Percentiles rank a stretch among this genome's conserved stretches.
Conservation (phyloP, 64 coral and sea anemone genomes). For the Astreopora myriophthalma region DNA sequence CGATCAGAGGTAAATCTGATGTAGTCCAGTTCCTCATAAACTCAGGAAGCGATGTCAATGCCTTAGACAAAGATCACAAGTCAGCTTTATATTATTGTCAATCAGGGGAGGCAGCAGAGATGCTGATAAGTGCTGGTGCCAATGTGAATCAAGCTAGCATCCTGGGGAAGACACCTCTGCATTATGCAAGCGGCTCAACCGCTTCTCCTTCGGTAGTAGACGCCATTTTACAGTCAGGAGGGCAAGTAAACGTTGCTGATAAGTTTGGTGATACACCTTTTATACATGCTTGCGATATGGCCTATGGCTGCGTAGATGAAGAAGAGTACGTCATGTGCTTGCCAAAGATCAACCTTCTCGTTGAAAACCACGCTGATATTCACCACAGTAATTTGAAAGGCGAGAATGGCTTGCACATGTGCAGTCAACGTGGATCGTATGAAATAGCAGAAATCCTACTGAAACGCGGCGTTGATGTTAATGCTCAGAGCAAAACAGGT, state of each 20-base stretch:
- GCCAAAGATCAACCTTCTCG: conserved; percentile 26
- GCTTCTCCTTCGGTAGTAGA: conserved; percentile 25
- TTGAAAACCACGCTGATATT: conserved; percentile 42
- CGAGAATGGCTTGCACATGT: conserved; percentile 39
- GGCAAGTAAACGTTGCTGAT: conserved; percentile 37
- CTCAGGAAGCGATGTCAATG: conserved; percentile 24
- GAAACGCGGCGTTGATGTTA: conserved; percentile 34
- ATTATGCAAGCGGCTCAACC: conserved; percentile 24
- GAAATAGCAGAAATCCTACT: conserved; percentile 56
- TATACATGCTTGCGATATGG: conserved; percentile 53
- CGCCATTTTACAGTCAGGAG: conserved; percentile 29
- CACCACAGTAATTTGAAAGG: conserved; percentile 39
- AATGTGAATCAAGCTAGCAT: conserved; percentile 41
- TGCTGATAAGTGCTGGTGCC: conserved; percentile 49
- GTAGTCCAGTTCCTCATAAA: conserved; percentile 35
- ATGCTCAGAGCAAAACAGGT: conserved; percentile 23
- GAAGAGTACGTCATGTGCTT: conserved; percentile 10
- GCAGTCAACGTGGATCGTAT: neutral
- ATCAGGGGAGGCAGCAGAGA: conserved; percentile 5
- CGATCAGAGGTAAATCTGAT: conserved; percentile 23
- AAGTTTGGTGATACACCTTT: conserved; percentile 39
- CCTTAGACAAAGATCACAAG: conserved; percentile 27
- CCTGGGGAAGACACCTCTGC: conserved; percentile 30
- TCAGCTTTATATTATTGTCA: conserved; percentile 41
- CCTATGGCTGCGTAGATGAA: conserved; percentile 34